phyloP scores from a whole-genome alignment of 2,113 vertebrate species.

The Cyanocitta stelleri region DNA sequence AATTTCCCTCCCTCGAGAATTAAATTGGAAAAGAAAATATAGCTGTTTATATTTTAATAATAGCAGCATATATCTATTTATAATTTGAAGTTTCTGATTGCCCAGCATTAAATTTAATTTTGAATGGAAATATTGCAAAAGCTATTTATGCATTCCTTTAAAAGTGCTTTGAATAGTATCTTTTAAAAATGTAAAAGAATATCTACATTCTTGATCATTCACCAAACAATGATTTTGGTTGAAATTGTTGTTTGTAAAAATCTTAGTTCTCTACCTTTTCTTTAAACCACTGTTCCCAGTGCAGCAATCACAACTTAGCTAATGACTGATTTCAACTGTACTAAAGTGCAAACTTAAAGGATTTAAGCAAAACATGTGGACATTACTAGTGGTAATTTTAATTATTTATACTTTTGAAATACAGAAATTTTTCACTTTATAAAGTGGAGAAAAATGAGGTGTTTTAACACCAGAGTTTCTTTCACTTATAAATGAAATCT shows the following conservation, averaged over 20 bases:
- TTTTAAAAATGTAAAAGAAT: background rate
- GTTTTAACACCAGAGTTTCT: background rate
- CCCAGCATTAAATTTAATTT: background rate
- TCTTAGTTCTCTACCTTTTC: background rate
- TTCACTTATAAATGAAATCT: background rate
- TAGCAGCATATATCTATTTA: background rate
- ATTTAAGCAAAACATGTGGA: background rate
- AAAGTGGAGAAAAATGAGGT: background rate
- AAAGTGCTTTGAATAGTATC: background rate
- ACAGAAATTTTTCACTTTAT: background rate
- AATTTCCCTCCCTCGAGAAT: rapidly evolving
- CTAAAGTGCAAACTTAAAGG: background rate
- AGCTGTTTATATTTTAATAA: background rate
- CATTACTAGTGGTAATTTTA: background rate
- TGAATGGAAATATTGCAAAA: background rate
- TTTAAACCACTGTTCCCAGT: background rate
- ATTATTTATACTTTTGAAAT: background rate
- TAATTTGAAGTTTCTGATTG: background rate
- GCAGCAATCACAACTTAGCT: background rate
- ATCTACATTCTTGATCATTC: background rate
- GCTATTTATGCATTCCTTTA: background rate
- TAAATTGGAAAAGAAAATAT: background rate
- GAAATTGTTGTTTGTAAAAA: background rate
- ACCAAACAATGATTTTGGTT: background rate
- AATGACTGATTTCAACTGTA: background rate